phyloP scores from a whole-genome alignment of 2,113 vertebrate genomes.

The Protobothrops flavoviridis region DNA sequence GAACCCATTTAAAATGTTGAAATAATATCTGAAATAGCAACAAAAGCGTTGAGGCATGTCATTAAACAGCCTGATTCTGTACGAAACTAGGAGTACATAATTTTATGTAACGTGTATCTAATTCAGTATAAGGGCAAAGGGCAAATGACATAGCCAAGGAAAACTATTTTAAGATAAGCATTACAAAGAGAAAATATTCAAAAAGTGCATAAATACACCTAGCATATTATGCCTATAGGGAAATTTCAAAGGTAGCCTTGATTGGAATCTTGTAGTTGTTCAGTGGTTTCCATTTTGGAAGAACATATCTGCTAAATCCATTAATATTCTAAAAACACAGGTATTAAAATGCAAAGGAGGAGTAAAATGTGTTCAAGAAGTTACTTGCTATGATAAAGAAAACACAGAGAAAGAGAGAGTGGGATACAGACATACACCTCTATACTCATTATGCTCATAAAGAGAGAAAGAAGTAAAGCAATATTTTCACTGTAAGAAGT shows the following conservation, averaged over 20 bases:
- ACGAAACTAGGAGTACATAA: background rate
- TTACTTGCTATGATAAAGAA: background rate
- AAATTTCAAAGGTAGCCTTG: background rate
- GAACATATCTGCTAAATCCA: background rate
- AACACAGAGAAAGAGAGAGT: background rate
- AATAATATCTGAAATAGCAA: background rate
- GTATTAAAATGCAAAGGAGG: background rate
- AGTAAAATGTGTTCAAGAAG: background rate
- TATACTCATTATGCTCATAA: background rate
- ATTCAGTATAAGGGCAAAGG: background rate
- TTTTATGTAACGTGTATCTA: background rate
- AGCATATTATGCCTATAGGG: background rate
- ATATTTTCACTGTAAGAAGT: background rate
- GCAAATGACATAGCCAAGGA: background rate
- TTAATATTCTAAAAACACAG: background rate
- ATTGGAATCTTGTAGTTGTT: background rate
- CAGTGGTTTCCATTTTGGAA: background rate
- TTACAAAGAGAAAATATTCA: background rate
- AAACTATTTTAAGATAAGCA: background rate
- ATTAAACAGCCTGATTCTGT: background rate
- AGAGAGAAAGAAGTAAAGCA: background rate
- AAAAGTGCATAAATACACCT: background rate
- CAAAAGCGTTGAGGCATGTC: background rate
- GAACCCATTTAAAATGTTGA: background rate
- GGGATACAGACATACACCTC: background rate